Base-by-base conservation (phyloP, 2,888 invertebrate species). In the Caenorhabditis sinica region DNA sequence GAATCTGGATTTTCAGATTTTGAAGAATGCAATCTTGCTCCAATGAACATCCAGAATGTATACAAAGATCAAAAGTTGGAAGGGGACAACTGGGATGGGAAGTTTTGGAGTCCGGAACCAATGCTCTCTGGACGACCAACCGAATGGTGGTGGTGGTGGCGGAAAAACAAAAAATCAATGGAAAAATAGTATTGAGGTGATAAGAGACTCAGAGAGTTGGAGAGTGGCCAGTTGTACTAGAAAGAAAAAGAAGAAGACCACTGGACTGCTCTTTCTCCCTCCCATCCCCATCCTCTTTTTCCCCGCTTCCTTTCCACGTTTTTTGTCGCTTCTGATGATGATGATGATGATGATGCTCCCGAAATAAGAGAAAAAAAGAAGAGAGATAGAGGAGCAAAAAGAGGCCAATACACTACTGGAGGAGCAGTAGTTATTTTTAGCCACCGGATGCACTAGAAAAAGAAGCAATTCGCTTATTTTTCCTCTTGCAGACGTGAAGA, bases 191-290 rank as follows among this genome's bases (percentile, higher is more conserved):
- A 20, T 51, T 8, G 45, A 25, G 17, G 36, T 73, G 73, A 61
- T 60, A 49, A 68, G 71, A 79, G 72, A 71, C 63, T 53, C 30
- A 77, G 77, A 60, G 56, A 43, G 58, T 8, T 20, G 51, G 49
- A 45, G 77, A 79, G 79, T 79, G 79, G 71, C 79, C 79, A 72
- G 79, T 79, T 79, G 77, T 79, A 79, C 77, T 79, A 71, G 77
- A 66, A 68, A 60, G 68, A 56, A 43, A 8, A 25, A 53, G 43
- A 71, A 71, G 58, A 56, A 58, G 71, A 71, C 71, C 56, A 56
- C 43, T 58, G 53, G 40, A 20, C 43, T 43, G 58, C 40, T 73
- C 49, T 56, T 56, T 56, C 56, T 56, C 56, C 15, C 28, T 15
- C 28, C 28, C 25, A n/a, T n/a, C n/a, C n/a, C n/a, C n/a, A n/a